A percentile compares a stretch with the other conserved stretches of the same genome.
These are phyloP conservation scores for Mormyrus lacerda DNA, from an alignment of 2,113 vertebrate genomes.

Conservation along the genomic window DNA sequence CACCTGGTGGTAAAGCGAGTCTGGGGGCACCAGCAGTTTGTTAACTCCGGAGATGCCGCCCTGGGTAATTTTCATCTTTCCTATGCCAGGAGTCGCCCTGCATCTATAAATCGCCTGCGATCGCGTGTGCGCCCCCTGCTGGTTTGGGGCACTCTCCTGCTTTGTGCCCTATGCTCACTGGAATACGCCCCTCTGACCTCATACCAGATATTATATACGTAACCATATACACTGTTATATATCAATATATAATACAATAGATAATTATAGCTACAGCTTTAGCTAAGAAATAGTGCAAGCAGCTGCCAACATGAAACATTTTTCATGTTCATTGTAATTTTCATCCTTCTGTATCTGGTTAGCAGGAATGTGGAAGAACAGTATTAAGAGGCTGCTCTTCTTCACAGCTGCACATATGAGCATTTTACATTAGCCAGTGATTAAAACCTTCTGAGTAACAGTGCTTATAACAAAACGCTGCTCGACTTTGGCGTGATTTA, in stretches of 20 bases:
- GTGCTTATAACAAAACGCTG: not conserved
- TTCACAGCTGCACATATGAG: not conserved
- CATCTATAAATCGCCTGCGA: not conserved
- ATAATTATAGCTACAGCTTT: not conserved
- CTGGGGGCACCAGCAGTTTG: not conserved
- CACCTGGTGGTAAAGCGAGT: not conserved
- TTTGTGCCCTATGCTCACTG: not conserved
- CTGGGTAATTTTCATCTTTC: not conserved
- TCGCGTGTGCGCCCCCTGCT: not conserved
- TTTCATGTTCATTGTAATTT: not conserved
- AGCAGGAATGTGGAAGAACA: not conserved
- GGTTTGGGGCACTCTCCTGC: not conserved
- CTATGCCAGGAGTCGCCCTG: too few species aligned
- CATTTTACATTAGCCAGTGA: not conserved
- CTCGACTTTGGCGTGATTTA: not conserved
- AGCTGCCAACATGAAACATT: not conserved
- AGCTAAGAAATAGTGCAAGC: not conserved
- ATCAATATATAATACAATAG: not conserved
- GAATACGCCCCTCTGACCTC: not conserved
- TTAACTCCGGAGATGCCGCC: not conserved
- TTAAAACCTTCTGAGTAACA: not conserved
- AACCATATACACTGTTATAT: not conserved
- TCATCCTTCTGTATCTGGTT: not conserved
- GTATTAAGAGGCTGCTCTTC: not conserved
- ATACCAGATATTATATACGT: not conserved